These are phyloP conservation scores for Dascyllus trimaculatus DNA, from an alignment of 2,113 vertebrate species.

Conservation along the genomic window DNA sequence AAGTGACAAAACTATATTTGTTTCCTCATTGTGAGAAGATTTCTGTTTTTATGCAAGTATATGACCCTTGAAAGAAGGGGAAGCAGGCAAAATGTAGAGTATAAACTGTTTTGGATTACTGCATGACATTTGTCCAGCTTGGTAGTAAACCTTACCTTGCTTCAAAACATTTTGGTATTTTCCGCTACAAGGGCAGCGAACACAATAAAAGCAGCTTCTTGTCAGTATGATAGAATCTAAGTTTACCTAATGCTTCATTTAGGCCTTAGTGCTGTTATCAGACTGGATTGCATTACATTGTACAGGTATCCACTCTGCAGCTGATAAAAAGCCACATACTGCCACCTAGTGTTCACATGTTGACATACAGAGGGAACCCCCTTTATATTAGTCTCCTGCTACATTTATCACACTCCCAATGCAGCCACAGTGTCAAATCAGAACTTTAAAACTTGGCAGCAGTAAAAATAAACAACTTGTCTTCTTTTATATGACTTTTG, in stretches of 20 bases:
- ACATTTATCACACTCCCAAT: conserved; percentile 11
- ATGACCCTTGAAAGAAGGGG: no score
- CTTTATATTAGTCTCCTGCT: conserved; percentile 2
- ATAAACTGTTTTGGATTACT: background rate
- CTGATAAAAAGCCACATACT: conserved; percentile 62
- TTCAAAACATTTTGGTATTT: background rate
- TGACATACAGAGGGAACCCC: conserved; percentile 36
- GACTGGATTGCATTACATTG: background rate
- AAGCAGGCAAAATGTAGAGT: background rate
- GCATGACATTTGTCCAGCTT: background rate
- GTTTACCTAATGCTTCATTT: background rate
- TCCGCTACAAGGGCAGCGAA: background rate
- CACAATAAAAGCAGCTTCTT: no score
- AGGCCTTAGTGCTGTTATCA: background rate
- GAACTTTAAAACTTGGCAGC: conserved; percentile 1
- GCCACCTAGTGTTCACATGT: conserved; percentile 68
- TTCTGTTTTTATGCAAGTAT: no score
- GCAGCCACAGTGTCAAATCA: background rate
- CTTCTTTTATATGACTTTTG: background rate
- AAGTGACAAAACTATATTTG: no score
- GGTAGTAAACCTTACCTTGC: no score
- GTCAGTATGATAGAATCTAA: background rate
- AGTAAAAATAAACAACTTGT: background rate
- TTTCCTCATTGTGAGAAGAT: no score
- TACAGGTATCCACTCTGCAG: background rate